Evolutionary conservation across 2,888 invertebrate species (phyloP).

Genomic region (Apeira syringaria): DNA sequence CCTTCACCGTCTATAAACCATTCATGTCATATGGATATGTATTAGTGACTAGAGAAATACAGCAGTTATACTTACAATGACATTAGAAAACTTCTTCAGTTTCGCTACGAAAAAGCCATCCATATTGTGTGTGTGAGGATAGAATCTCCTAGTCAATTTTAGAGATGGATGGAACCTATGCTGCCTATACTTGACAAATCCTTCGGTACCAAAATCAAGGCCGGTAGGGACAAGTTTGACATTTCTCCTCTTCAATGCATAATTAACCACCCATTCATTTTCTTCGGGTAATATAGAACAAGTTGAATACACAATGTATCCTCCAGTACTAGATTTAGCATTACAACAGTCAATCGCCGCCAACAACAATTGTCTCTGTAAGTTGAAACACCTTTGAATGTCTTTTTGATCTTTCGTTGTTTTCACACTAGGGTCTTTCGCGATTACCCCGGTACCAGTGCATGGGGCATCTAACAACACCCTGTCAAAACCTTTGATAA

Average conservation of each 20-base stretch:
- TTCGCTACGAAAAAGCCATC: conserved; percentile 99
- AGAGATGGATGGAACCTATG: conserved; percentile 95
- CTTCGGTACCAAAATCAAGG: conserved; percentile 97
- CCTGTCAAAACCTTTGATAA: conserved; percentile 96
- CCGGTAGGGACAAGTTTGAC: conserved; percentile 97
- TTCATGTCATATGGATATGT: too few species aligned
- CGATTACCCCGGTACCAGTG: conserved; percentile 98
- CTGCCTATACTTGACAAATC: conserved; percentile 94
- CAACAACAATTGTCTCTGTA: conserved; percentile 95
- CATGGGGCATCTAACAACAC: conserved; percentile 99
- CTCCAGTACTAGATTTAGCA: conserved; percentile 95
- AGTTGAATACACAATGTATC: conserved; percentile 98
- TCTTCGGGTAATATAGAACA: conserved; percentile 99
- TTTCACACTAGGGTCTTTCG: conserved; percentile 99
- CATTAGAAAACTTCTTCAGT: conserved; percentile 97
- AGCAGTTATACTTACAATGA: conserved; percentile 67
- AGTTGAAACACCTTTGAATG: conserved; percentile 94
- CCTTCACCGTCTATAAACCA: too few species aligned
- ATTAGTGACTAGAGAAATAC: too few species aligned
- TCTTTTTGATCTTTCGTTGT: conserved; percentile 95
- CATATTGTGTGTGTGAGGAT: conserved; percentile 99
- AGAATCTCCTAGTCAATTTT: conserved; percentile 94
- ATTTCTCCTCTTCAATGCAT: conserved; percentile 95
- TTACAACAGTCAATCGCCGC: conserved; percentile 98
- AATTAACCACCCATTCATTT: conserved; percentile 98